phyloP scores from a whole-genome alignment of 1,140 invertebrate species.

The Sycobia sp. region DNA sequence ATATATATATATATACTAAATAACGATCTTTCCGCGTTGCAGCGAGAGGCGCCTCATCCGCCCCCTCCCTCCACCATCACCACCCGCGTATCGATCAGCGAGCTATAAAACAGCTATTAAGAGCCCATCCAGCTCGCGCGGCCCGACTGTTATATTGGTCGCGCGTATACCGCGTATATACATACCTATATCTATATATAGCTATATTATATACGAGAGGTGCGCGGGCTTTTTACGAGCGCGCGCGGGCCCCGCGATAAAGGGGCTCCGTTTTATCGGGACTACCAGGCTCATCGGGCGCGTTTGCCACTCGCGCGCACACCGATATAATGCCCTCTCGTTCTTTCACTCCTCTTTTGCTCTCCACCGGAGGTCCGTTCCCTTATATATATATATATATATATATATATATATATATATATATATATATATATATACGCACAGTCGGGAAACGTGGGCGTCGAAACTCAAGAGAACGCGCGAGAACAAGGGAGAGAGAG shows the following conservation, averaged over 20 bases:
- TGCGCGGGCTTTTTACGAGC: constrained; percentile 32
- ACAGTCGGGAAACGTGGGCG: constrained; percentile 4
- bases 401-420: no score
- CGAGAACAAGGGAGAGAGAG: no score
- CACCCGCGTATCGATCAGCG: constrained; percentile 31
- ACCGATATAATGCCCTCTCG: not conserved
- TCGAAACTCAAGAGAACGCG: constrained; percentile 20
- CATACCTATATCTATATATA: not conserved
- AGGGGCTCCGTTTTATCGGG: constrained; percentile 30
- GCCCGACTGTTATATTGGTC: constrained; percentile 9
- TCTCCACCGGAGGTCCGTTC: constrained; percentile 28
- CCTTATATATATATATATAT: no score
- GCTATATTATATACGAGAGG: no score
- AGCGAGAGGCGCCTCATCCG: not conserved
- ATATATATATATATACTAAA: not conserved
- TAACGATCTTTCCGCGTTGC: not conserved
- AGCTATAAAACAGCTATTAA: constrained; percentile 30
- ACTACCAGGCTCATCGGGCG: constrained; percentile 33
- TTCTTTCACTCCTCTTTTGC: not conserved
- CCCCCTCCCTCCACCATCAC: not conserved
- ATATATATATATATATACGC: no score
- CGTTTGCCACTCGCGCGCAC: constrained; percentile 17
- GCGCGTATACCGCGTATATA: not conserved
- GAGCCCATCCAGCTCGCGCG: not conserved
- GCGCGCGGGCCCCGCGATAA: constrained; percentile 11